Evolutionary conservation across 2,888 invertebrate species (phyloP), one percentile per base, ranked within the genome.

Genomic region (Epicampocera succincta): DNA sequence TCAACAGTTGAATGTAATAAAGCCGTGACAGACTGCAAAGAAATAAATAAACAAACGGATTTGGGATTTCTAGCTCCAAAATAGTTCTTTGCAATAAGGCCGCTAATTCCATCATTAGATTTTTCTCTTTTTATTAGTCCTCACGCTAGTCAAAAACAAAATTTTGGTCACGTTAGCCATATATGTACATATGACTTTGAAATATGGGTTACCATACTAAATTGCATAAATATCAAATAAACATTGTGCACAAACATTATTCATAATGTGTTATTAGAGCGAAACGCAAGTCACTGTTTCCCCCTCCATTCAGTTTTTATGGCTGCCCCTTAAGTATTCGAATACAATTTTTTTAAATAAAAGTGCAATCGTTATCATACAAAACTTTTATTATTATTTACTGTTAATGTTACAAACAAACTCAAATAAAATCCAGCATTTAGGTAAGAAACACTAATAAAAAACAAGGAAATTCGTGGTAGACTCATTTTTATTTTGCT

Each of bases 161-260:
- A 15, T 33, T 58, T 19, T 50, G 69, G 74, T 65, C 19, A 52
- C 63, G 50, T 63, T 76, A 69, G 56, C 50, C 73, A 63, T 73
- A 52, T 68, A 77, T 82, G 77, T 68, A 63, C 69, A 52, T 68
- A 77, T 82, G 77, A 77, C 81, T 82, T 74, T 82, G 77, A 82
- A 74, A 82, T 74, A 71, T 82, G 69, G 81, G 81, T 82, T 82
- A 82, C 63, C 65, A 82, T 74, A 78, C 38, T 52, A 74, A 78
- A 56, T 61, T 33, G 15, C 11, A 46, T 19, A 56, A 2, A 17
- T 52, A 50, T 13, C 25, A 33, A 33, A 1, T 8, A 33, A 33
- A 33, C 33, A 33, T 33, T 33, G 33, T 33, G 9, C 33, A 5
- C 8, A 33, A 8, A 33, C 3, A 33, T 33, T 11, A n/a, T 15